These are phyloP conservation scores for Tipula vernalis DNA, from an alignment of 2,888 invertebrate species.

Conservation along the genomic window DNA sequence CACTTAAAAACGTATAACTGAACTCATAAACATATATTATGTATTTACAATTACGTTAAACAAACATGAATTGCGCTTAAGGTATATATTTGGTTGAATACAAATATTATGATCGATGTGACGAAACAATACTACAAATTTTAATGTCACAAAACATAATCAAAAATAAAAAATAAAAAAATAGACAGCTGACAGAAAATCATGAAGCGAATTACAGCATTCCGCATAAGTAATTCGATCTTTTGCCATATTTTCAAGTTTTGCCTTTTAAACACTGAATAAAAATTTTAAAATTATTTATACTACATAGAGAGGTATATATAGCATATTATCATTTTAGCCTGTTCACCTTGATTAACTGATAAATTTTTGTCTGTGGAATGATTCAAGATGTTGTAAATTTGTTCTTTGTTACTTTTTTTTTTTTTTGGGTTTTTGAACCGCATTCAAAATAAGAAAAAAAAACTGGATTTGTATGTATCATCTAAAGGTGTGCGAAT, in stretches of 20 bases:
- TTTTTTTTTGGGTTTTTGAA: not conserved
- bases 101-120: not conserved
- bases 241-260: not conserved
- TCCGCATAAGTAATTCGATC: not conserved
- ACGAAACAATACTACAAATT: not conserved
- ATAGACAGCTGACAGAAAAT: not conserved
- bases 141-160: not conserved
- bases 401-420: not conserved
- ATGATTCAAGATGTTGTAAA: not conserved
- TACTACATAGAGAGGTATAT: too few species aligned
- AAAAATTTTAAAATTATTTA: not conserved
- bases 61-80: not conserved
- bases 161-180: not conserved
- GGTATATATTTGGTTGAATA: not conserved
- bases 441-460: not conserved
- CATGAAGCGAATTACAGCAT: not conserved
- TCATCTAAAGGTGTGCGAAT: not conserved
- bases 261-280: not conserved
- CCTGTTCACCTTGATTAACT: not conserved
- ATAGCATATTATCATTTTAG: not conserved
- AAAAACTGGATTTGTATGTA: not conserved
- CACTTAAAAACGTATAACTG: not conserved
- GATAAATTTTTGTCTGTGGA: not conserved
- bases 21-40: not conserved
- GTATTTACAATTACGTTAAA: not conserved